Evolutionary conservation across 1,140 invertebrate species (phyloP), one percentile per base, ranked within the genome.

Genomic region (Hylaeus anthracinus): DNA sequence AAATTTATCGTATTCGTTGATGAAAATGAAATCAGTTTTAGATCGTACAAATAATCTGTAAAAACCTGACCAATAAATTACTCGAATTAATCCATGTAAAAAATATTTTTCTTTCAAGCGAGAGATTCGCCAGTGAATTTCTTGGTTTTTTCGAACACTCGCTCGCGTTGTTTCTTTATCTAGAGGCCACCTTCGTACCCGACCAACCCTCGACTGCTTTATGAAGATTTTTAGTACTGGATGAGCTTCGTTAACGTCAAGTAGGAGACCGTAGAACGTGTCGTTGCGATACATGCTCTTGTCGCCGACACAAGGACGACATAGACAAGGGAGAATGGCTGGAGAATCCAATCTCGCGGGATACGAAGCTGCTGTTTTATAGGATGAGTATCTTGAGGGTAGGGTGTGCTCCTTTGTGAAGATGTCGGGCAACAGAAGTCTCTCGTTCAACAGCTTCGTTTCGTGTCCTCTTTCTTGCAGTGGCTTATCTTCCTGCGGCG

Each of bases 301-400:
- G 72, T 65, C 72, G 67, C 73, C 73, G 70, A 37, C 66, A 61
- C 53, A 67, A 69, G 63, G 60, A 75, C 82, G 66, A 85, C 79
- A 69, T 80, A 74, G 75, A 80, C 67, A 83, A 79, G 83, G 78
- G 83, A 86, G 80, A 81, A 81, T 72, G 81, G 81, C 58, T 67
- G 45, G 55, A 75, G 63, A 83, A 83, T 81, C 75, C 75, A 66
- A 85, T 81, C 79, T 81, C 72, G 72, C 26, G 56, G 79, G 53
- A 75, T 60, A 58, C 72, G 53, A 66, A 43, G 37, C 55, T 26
- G 45, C 26, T 79, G 77, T 72, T 79, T 73, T 64, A 66, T 70
- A 79, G 78, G 55, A 67, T 51, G 65, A 80, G 55, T 69, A 69
- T 67, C 64, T 80, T 56, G 72, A 69, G 72, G 72, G 48, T 66